Conservation (phyloP, 2,888 invertebrate species). For the Scrobipalpa costella region DNA sequence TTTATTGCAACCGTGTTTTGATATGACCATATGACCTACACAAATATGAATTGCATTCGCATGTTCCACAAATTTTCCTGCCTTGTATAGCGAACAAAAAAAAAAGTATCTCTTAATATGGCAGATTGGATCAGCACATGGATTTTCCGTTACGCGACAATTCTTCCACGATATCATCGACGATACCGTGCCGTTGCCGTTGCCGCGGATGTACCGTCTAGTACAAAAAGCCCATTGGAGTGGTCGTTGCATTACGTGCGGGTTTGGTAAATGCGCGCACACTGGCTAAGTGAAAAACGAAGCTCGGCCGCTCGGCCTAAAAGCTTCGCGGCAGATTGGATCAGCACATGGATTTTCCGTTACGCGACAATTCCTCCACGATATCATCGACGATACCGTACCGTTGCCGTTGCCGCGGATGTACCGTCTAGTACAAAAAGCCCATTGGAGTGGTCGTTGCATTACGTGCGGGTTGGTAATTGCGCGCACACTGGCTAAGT, state of each 20-base stretch:
- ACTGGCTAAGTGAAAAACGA: slow-evolving; percentile 69
- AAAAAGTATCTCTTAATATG: too few species aligned
- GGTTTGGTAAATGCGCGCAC: slow-evolving; percentile 61
- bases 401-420: too few species aligned
- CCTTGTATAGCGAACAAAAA: too few species aligned
- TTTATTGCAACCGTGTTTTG: too few species aligned
- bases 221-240: slow-evolving; percentile 31
- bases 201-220: too few species aligned
- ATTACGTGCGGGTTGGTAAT: slow-evolving; percentile 60
- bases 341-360: slow-evolving; percentile 78
- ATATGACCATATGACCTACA: too few species aligned
- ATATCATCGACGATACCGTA: too few species aligned
- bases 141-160: slow-evolving; percentile 71
- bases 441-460: slow-evolving; percentile 39
- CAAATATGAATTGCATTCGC: too few species aligned
- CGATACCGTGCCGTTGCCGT: too few species aligned
- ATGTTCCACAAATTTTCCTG: too few species aligned
- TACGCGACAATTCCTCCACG: slow-evolving; percentile 62
- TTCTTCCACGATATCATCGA: too few species aligned
- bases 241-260: slow-evolving; percentile 49
- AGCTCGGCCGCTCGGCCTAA: slow-evolving; percentile 61
- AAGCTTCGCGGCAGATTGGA: slow-evolving; percentile 73
- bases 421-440: too few species aligned
- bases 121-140: slow-evolving; percentile 77
- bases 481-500: slow-evolving; percentile 64